These are phyloP conservation scores for Macaca mulatta DNA, from an alignment of 2,113 vertebrate species.

Conservation along the genomic window DNA sequence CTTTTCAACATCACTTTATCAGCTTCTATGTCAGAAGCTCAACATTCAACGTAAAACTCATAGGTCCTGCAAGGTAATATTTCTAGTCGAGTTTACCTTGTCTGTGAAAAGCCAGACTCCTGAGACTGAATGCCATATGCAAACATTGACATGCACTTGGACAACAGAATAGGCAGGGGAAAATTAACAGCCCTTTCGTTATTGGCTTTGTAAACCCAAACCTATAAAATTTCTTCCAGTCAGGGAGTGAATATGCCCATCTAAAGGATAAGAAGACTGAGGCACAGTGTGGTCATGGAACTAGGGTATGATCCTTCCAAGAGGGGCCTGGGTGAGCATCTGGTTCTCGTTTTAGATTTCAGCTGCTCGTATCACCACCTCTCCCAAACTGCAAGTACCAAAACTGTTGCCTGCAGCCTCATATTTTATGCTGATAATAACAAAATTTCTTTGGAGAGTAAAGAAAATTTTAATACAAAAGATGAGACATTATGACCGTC, in stretches of 20 bases:
- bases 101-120: background rate
- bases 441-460: background rate
- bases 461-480: background rate
- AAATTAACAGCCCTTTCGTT: background rate
- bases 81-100: background rate
- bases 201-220: background rate
- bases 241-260: background rate
- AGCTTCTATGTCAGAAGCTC: background rate
- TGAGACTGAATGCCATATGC: background rate
- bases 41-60: background rate
- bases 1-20: background rate
- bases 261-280: background rate
- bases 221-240: background rate
- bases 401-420: background rate
- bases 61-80: background rate
- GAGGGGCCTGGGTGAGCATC: too few species aligned
- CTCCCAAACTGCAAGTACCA: background rate
- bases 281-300: background rate
- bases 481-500: background rate
- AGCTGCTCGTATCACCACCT: background rate
- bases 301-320: background rate
- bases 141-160: background rate
- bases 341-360: background rate
- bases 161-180: background rate
- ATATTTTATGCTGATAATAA: background rate